These are phyloP conservation scores for Drosophila greeni DNA, from an alignment of 2,888 invertebrate species.

Conservation along the genomic window DNA sequence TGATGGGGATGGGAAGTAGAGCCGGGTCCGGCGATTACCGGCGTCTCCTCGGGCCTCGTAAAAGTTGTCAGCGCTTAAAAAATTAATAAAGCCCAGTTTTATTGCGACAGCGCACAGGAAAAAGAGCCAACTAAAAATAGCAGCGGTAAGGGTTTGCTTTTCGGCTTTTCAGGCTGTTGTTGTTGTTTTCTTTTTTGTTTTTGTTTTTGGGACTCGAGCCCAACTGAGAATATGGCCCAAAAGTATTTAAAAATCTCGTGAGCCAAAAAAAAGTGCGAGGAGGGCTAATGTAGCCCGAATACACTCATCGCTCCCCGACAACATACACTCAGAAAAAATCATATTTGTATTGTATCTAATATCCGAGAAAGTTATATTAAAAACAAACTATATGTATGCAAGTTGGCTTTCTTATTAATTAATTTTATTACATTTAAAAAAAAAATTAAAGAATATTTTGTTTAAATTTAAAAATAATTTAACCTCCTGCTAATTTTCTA, in stretches of 20 bases:
- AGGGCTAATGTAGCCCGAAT: conserved; percentile 67
- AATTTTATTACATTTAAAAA: not conserved
- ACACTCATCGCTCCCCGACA: conserved; percentile 24
- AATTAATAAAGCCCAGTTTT: conserved; percentile 70
- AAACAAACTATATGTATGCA: too few species aligned
- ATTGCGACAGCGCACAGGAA: conserved; percentile 46
- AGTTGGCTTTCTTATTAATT: not conserved
- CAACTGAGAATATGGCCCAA: conserved; percentile 55
- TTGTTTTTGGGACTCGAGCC: conserved; percentile 34
- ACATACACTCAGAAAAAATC: not conserved
- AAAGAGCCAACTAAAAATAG: conserved; percentile 59
- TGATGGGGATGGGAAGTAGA: conserved; percentile 4
- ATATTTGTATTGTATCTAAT: not conserved
- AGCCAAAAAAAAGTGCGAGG: conserved; percentile 59
- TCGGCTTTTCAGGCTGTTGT: conserved; percentile 20
- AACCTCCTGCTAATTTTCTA: not conserved
- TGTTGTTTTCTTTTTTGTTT: conserved; percentile 3
- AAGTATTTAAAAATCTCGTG: conserved; percentile 71
- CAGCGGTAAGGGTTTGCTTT: conserved; percentile 48
- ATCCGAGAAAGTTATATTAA: not conserved
- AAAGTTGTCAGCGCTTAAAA: conserved; percentile 72
- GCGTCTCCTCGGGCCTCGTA: conserved; percentile 58
- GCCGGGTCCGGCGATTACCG: conserved; percentile 32
- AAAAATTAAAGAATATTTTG: not conserved
- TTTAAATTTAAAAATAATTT: not conserved